These are phyloP conservation scores for Tricholauxania praeusta DNA, from an alignment of 2,888 invertebrate genomes.

Conservation along the genomic window DNA sequence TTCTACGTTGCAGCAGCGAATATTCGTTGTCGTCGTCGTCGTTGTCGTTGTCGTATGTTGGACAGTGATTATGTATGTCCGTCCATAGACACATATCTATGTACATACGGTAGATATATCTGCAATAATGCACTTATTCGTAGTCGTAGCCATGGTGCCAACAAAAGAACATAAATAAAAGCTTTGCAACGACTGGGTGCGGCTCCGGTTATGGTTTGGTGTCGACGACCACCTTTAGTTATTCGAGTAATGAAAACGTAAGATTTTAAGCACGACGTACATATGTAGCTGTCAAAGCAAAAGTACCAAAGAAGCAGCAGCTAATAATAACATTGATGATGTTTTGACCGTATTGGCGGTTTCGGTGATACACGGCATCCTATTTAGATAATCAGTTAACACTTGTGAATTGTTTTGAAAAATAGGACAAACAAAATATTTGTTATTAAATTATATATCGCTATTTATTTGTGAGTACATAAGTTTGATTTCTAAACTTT, in stretches of 20 bases:
- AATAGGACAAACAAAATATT: too few species aligned
- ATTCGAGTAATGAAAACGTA: constrained; percentile 18
- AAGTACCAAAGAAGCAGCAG: too few species aligned
- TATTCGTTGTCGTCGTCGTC: neutral
- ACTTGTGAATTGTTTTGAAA: too few species aligned
- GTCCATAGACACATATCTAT: constrained; percentile 4
- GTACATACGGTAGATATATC: constrained; percentile 14
- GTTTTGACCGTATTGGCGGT: too few species aligned
- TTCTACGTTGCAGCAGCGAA: neutral
- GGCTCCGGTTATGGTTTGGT: constrained; percentile 43
- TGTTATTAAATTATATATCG: too few species aligned
- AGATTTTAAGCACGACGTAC: too few species aligned
- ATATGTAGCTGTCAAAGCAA: too few species aligned
- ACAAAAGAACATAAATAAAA: constrained; percentile 43
- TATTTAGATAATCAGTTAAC: too few species aligned
- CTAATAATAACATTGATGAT: too few species aligned
- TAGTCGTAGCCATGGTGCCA: constrained; percentile 29
- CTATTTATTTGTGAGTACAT: too few species aligned
- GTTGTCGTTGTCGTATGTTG: neutral
- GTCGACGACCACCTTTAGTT: constrained; percentile 39
- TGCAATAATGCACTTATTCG: constrained; percentile 26
- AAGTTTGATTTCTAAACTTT: too few species aligned
- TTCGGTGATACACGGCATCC: too few species aligned
- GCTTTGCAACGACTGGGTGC: constrained; percentile 40
- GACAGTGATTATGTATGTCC: constrained; percentile 2